Base-by-base conservation (phyloP, 2,113 vertebrate species). In the Pterocles burchelli region DNA sequence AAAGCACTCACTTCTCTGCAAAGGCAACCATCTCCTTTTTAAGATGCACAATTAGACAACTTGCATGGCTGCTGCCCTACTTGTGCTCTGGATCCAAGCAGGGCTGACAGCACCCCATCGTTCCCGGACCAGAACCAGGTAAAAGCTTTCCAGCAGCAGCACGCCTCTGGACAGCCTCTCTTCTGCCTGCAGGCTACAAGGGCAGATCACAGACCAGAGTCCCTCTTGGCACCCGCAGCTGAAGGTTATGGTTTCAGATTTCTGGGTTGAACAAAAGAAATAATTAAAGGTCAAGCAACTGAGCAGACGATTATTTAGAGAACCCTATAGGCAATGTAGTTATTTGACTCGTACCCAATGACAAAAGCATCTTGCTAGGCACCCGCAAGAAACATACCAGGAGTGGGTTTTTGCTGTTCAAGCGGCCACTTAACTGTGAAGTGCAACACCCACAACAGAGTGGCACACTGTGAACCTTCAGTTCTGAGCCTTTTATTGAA, bases 161-260 rank as follows among this genome's bases (percentile, higher is more conserved):
- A 1, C 41, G n/a, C 19, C 28, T 29, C 61, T 2, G 0, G 36
- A 41, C 0, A 1, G 65, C 46, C n/a, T 6, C n/a, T 62, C 55
- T 61, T 43, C 33, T 51, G 13, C 67, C 81, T 24, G 38, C 38
- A 18, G 51, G 70, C 82, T 76, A 4, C 0, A 1, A 28, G 36
- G 36, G 36, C 65, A 43, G 38, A 48, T 28, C 58, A 65, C 71
- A 83, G 24, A 45, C 33, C 41, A 1, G 8, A 55, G 43, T 17
- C 43, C 29, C 48, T 72, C 63, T 17, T 31, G 31, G 58, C 52
- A 67, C 10, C 7, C 38, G 49, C 36, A 76, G 63, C 38, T 38
- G 28, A 51, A 9, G 16, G 54, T 41, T 73, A 81, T 1, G 2
- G 17, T 41, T 62, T 76, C 46, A 66, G 57, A 67, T 33, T 55